A percentile compares a stretch with the other conserved stretches of the same genome.
Evolutionary conservation across 2,113 vertebrate species (phyloP).

Genomic region (Rynchops niger): DNA sequence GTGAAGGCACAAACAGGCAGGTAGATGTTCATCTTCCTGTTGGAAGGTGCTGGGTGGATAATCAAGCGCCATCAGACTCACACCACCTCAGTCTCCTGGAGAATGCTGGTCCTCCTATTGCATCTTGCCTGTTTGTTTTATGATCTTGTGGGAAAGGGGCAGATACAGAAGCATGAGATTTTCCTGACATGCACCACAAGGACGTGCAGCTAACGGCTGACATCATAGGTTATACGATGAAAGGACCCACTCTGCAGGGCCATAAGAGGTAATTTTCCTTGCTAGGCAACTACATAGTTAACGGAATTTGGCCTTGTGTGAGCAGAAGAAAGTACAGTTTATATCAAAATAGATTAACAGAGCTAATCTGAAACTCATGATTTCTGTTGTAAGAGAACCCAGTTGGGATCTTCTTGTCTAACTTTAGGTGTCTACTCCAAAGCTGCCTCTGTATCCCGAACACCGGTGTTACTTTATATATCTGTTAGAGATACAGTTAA

Average conservation of each 20-base stretch:
- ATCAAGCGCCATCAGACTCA: neutral
- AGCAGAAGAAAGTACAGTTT: neutral
- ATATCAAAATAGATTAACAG: neutral
- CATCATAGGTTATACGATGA: neutral
- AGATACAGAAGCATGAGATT: neutral
- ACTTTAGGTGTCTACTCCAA: neutral
- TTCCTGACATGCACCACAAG: neutral
- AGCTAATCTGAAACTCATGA: neutral
- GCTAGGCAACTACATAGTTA: neutral
- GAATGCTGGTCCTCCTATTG: neutral
- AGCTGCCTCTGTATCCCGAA: neutral
- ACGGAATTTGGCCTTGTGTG: neutral
- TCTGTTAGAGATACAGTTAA: neutral
- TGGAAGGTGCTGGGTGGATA: neutral
- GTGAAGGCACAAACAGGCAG: neutral
- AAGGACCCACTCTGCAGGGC: neutral
- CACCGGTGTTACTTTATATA: rapidly evolving
- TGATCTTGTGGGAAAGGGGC: neutral
- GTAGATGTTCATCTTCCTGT: neutral
- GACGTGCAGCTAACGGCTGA: neutral
- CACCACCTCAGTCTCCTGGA: neutral
- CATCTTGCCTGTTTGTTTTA: neutral
- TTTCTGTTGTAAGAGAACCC: neutral
- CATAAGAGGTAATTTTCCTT: neutral
- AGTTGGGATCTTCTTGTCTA: neutral